A percentile compares a stretch with the other conserved stretches of the same genome.
Evolutionary conservation across 2,888 invertebrate species (phyloP).

Genomic region (Sylvicola cinctus): DNA sequence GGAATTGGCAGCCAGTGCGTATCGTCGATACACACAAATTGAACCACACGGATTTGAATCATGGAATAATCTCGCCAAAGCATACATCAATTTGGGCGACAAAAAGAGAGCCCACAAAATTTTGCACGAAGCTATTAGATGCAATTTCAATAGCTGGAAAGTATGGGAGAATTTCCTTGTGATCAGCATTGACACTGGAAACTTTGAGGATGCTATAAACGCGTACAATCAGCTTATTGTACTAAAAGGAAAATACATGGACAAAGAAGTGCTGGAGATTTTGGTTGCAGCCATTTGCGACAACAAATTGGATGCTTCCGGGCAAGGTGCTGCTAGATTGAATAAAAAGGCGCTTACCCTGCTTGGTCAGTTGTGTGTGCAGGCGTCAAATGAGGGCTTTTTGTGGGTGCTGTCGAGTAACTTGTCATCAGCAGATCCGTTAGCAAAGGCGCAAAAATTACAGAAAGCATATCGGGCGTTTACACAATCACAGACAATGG

Average conservation of each 20-base stretch:
- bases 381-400: constrained; percentile 41
- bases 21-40: constrained; percentile 68
- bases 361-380: constrained; percentile 21
- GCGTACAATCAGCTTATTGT: constrained; percentile 74
- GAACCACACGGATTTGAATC: constrained; percentile 83
- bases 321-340: constrained; percentile 25
- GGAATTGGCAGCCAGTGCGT: constrained; percentile 66
- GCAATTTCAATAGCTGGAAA: constrained; percentile 82
- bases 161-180: constrained; percentile 88
- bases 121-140: constrained; percentile 72
- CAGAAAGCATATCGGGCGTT: constrained; percentile 56
- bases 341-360: constrained; percentile 18
- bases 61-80: constrained; percentile 95
- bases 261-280: constrained; percentile 51
- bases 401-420: constrained; percentile 70
- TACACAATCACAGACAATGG: constrained; percentile 28
- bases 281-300: constrained; percentile 47
- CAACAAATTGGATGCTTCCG: constrained; percentile 35
- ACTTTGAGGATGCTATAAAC: constrained; percentile 66
- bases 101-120: constrained; percentile 69
- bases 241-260: constrained; percentile 58
- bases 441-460: constrained; percentile 45
- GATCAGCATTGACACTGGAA: constrained; percentile 68
- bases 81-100: constrained; percentile 71
- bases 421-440: constrained; percentile 33